Evolutionary conservation across 2,797 vertebrate species (phyloP).

Genomic region (Platalea minor): DNA sequence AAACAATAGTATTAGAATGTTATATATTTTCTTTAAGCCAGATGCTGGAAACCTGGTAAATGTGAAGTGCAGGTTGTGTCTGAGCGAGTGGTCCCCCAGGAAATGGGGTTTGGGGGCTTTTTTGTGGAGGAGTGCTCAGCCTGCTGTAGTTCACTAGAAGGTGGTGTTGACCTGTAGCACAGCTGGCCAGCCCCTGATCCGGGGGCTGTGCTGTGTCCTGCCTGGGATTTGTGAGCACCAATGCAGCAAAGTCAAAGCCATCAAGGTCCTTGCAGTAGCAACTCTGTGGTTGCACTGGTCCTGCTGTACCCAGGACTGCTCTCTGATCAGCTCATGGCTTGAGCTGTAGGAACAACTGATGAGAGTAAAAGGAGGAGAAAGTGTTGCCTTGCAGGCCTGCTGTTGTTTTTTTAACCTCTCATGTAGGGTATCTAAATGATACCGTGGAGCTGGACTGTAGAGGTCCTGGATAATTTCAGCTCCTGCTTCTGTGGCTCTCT

Average conservation of each 20-base stretch:
- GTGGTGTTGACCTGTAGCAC: background rate
- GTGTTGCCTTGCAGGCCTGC: accelerated
- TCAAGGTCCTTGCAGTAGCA: accelerated
- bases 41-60: background rate
- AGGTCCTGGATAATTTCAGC: background rate
- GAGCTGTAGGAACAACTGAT: background rate
- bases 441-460: background rate
- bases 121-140: background rate
- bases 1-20: slow-evolving; percentile 35
- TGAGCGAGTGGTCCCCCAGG: background rate
- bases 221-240: background rate
- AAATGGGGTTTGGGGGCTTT: background rate
- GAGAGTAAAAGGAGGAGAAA: background rate
- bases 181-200: background rate
- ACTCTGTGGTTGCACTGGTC: too few relatives aligned
- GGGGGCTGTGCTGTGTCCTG: background rate
- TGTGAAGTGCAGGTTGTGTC: background rate
- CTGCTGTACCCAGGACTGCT: background rate
- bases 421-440: background rate
- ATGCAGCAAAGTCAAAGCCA: background rate
- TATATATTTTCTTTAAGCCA: slow-evolving; percentile 21
- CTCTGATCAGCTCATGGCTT: background rate
- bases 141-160: background rate
- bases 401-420: background rate
- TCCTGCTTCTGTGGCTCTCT: background rate